phyloP scores from a whole-genome alignment of 2,113 vertebrate genomes.

The Australoheros scitulus region DNA sequence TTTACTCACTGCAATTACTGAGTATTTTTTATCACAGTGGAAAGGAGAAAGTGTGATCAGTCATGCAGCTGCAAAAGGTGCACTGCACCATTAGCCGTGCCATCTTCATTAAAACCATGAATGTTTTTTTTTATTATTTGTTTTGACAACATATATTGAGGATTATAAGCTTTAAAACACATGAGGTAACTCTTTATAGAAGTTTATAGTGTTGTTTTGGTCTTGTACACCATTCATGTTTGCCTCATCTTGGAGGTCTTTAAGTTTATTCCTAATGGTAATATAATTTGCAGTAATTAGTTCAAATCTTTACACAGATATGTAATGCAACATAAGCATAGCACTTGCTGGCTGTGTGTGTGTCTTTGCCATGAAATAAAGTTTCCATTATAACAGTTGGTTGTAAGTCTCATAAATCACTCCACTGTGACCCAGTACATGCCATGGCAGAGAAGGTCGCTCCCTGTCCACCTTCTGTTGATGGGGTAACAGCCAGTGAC shows the following conservation, averaged over 20 bases:
- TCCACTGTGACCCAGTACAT: not conserved
- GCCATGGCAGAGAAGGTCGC: not conserved
- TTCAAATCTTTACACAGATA: slow-evolving; percentile 25
- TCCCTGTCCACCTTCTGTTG: slow-evolving; percentile 6
- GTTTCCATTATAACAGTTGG: slow-evolving; percentile 19
- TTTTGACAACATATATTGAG: not conserved
- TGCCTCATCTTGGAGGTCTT: not conserved
- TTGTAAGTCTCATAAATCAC: slow-evolving; percentile 2
- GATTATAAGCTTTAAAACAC: slow-evolving; percentile 23
- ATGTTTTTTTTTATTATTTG: slow-evolving; percentile 1
- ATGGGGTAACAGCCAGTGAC: slow-evolving; percentile 37
- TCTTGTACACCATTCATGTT: not conserved
- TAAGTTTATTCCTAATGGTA: slow-evolving; percentile 14
- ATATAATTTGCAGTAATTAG: slow-evolving; percentile 30
- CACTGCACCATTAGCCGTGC: not conserved
- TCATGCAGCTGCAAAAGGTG: not conserved
- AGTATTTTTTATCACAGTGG: slow-evolving; percentile 9
- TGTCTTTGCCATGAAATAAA: slow-evolving; percentile 54
- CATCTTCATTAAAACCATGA: slow-evolving; percentile 10
- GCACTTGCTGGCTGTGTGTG: slow-evolving; percentile 30
- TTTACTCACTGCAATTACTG: slow-evolving; percentile 27
- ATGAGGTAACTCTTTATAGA: not conserved
- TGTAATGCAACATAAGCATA: slow-evolving; percentile 39
- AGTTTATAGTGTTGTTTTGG: slow-evolving; percentile 10
- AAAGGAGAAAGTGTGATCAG: not conserved